These are phyloP conservation scores for Hypothenemus hampei DNA, from an alignment of 1,140 invertebrate genomes.

Conservation along the genomic window DNA sequence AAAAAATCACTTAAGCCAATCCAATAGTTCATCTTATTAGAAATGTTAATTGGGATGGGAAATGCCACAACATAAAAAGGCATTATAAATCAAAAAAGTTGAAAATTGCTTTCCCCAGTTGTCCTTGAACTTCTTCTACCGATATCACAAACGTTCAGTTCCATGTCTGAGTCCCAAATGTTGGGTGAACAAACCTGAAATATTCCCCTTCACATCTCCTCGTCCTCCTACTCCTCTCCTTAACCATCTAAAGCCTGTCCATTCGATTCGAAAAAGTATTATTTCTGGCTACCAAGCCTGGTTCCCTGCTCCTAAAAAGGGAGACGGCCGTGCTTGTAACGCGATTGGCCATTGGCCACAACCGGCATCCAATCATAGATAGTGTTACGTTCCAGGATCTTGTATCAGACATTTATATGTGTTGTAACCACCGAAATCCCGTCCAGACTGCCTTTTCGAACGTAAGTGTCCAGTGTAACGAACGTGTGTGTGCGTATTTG, in stretches of 20 bases:
- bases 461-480: conserved; percentile 64
- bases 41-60: too few relatives aligned
- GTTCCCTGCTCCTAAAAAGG: conserved; percentile 58
- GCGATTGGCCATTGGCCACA: conserved; percentile 47
- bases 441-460: conserved; percentile 89
- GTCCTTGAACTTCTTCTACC: too few relatives aligned
- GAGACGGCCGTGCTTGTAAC: conserved; percentile 52
- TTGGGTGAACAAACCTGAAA: conserved; percentile 35
- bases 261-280: conserved; percentile 25
- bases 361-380: conserved; percentile 46
- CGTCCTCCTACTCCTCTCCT: conserved; percentile 28
- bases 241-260: conserved; percentile 22
- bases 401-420: conserved; percentile 84
- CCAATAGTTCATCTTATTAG: too few relatives aligned
- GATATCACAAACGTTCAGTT: too few relatives aligned
- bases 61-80: too few relatives aligned
- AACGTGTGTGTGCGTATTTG: conserved; percentile 12
- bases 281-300: conserved; percentile 35
- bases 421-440: conserved; percentile 58
- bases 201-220: too few relatives aligned
- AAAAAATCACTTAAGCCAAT: too few relatives aligned
- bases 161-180: too few relatives aligned
- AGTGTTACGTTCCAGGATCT: conserved; percentile 61
- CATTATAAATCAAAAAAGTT: too few relatives aligned
- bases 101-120: too few relatives aligned